These are phyloP conservation scores for Ammodytes marinus DNA, from an alignment of 2,113 vertebrate species.

Conservation along the genomic window DNA sequence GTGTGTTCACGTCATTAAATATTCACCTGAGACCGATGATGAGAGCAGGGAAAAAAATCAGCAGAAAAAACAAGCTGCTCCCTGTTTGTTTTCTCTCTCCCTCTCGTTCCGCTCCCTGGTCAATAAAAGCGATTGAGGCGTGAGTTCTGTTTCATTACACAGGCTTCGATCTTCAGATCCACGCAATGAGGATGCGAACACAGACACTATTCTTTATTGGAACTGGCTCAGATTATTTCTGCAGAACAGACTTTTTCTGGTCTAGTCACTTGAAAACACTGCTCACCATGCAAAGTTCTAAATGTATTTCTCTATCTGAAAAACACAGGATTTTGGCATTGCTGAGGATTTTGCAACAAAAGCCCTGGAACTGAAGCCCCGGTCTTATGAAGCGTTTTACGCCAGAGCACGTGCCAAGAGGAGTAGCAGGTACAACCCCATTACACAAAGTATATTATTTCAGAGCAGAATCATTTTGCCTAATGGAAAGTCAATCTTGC, in stretches of 20 bases:
- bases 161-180: constrained; percentile 31
- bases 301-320: constrained; percentile 39
- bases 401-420: constrained; percentile 97
- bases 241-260: constrained; percentile 36
- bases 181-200: constrained; percentile 24
- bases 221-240: constrained; percentile 16
- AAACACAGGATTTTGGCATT: constrained; percentile 94
- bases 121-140: constrained; percentile 49
- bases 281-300: constrained; percentile 15
- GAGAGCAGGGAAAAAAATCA: constrained; percentile 39
- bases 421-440: constrained; percentile 92
- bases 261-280: constrained; percentile 17
- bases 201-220: constrained; percentile 17
- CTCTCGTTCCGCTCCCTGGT: constrained; percentile 24
- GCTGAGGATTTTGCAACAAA: constrained; percentile 98
- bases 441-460: constrained; percentile 13
- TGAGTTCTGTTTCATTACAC: constrained; percentile 41
- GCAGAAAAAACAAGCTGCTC: constrained; percentile 33
- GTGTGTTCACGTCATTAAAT: constrained; percentile 57
- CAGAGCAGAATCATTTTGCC: constrained; percentile 14
- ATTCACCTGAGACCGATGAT: constrained; percentile 68
- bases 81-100: not conserved
- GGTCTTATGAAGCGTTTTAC: constrained; percentile 96
- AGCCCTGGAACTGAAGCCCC: constrained; percentile 95
- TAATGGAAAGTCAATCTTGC: constrained; percentile 5